Evolutionary conservation across 1,140 invertebrate genomes (phyloP), one percentile per base, ranked within the genome.

Genomic region (Drepana arcuata): DNA sequence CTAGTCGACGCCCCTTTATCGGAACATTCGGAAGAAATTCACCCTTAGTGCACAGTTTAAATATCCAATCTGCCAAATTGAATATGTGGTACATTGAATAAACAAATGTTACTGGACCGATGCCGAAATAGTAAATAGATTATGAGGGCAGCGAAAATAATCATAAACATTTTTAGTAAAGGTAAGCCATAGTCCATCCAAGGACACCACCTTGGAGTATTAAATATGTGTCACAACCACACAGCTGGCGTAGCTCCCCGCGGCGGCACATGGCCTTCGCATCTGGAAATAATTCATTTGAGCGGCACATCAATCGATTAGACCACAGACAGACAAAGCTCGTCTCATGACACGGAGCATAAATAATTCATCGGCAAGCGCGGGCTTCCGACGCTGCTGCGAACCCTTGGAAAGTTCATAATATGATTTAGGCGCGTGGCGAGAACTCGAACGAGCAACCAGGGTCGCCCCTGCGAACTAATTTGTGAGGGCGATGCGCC

Each of bases 321-420:
- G 40, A 16, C 25, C 39, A 36, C 41, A 48, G 43, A 51, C 48
- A 39, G 41, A 50, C 49, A 51, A 48, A 46, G 50, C 41, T 49
- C 44, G 31, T 56, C 42, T 54, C 41, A 51, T 54, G 48, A 47
- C 40, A 46, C 28, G 29, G 29, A 16, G 29, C 34, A 62, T 67
- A 57, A 67, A 70, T 65, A 45, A 70, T 65, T 64, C 58, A 69
- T 51, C 23, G 34, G 14, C 14, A 25, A 12, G 25, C 32, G 33
- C 41, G 27, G 25, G 32, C 32, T 21, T 26, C 24, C 32, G 34
- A 9, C 25, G 32, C 29, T 28, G 30, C 16, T 37, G 24, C 32
- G 42, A 52, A 45, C 44, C 44, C 50, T 52, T 49, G 45, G 50
- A 64, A 64, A 58, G 64, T 64, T 64, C 34, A 43, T 64, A 63